These are phyloP conservation scores for Hydrotaea diabolus DNA, from an alignment of 2,888 invertebrate species.

Conservation along the genomic window DNA sequence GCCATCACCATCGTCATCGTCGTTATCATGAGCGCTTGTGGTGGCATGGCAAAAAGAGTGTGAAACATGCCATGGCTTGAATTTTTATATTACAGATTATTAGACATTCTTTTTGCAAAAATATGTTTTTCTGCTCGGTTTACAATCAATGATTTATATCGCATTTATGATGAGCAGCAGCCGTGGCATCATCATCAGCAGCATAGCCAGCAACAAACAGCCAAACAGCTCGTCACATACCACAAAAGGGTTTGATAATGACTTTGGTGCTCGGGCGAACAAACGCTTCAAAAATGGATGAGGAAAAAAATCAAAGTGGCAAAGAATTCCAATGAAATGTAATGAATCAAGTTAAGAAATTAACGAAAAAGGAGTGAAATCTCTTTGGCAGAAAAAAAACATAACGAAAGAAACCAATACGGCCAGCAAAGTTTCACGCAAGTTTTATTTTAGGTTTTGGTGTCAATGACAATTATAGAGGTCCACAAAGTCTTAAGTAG, in stretches of 20 bases:
- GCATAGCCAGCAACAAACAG: slow-evolving; percentile 2
- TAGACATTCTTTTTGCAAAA: slow-evolving; percentile 59
- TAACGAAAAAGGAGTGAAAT: slow-evolving; percentile 57
- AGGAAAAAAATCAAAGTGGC: slow-evolving; percentile 33
- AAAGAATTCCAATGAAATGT: slow-evolving; percentile 62
- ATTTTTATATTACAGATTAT: slow-evolving; percentile 67
- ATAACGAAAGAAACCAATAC: not conserved
- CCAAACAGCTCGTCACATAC: slow-evolving; percentile 55
- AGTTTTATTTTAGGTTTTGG: slow-evolving; percentile 4
- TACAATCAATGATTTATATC: slow-evolving; percentile 65
- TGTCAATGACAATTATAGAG: slow-evolving; percentile 29
- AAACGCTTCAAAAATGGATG: not conserved
- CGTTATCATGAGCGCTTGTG: not conserved
- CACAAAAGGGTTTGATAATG: slow-evolving; percentile 65
- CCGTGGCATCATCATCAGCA: slow-evolving; percentile 1
- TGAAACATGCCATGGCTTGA: slow-evolving; percentile 67
- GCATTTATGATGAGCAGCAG: slow-evolving; percentile 64
- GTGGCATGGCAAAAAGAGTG: slow-evolving; percentile 54
- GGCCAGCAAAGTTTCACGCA: slow-evolving; percentile 27
- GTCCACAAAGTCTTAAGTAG: not conserved
- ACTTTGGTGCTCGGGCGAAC: slow-evolving; percentile 48
- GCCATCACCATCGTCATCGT: slow-evolving; percentile 24
- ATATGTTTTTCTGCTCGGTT: slow-evolving; percentile 42
- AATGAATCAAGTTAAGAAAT: slow-evolving; percentile 63
- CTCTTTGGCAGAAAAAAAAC: slow-evolving; percentile 8